Evolutionary conservation across 2,888 invertebrate species (phyloP), one percentile per base, ranked within the genome.

Genomic region (Acanthococcus lagerstroemiae): DNA sequence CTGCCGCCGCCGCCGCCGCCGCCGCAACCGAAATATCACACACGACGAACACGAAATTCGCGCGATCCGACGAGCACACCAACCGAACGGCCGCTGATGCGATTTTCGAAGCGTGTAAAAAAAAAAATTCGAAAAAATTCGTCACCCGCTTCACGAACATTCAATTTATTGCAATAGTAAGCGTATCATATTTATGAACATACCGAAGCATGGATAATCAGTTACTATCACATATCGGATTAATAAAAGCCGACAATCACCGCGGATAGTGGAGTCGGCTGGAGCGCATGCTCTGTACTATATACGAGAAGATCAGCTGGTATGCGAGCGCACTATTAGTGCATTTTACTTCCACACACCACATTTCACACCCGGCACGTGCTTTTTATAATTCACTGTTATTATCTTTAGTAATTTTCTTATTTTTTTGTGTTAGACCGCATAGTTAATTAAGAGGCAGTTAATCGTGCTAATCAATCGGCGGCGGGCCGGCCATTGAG

Each of bases 191-290:
- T 48, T 26, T 61, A 25, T 61, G 50, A 63, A 52, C 63, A 52
- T 63, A 63, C 63, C 63, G 63, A 52, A 63, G 63, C 52, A 52
- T 52, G 52, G 63, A 63, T 52, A 63, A 63, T 63, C 63, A 63
- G 52, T 63, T 61, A 61, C 60, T 61, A 61, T 61, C 63, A 63
- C 63, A 37, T 52, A 63, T 61, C 63, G 63, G 50, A 37, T 27
- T 63, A 21, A 54, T 52, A 63, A 63, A 63, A 52, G 63, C 63
- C 63, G 63, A 52, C 54, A 37, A 54, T 37, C 30, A 54, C 37
- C 48, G 37, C 22, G 24, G 48, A 19, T 17, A 21, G n/a, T 24
- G 19, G 24, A 52, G 37, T 52, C 45, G 21, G 25, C 24, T 50
- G 63, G 27, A 37, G 63, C 63, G 63, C 63, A 63, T 63, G 63